Percentiles rank a stretch among this genome's conserved stretches.
Evolutionary conservation across 2,797 vertebrate genomes (phyloP).

Genomic region (Aphelocoma californica): DNA sequence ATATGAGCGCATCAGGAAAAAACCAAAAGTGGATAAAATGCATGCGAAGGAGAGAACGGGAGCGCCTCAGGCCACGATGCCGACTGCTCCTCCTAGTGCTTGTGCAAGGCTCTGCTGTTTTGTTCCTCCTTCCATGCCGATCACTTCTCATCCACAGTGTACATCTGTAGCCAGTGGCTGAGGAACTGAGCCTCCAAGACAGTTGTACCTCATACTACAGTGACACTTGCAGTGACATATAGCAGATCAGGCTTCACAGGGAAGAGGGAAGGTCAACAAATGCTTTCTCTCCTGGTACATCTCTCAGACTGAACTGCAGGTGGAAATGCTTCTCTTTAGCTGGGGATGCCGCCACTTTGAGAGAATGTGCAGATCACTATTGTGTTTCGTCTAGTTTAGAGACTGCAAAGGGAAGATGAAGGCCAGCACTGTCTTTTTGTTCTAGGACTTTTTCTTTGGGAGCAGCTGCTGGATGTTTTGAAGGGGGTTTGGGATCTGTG

Average conservation of each 20-base stretch:
- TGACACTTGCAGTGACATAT: background rate
- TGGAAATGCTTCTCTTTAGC: too few species aligned
- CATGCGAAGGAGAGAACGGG: accelerated
- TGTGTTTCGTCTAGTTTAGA: too few species aligned
- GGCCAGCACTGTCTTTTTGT: background rate
- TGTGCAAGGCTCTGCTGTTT: too few species aligned
- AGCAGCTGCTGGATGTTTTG: background rate
- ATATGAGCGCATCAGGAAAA: accelerated
- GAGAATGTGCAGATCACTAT: too few species aligned
- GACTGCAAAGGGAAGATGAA: background rate
- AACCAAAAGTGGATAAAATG: accelerated
- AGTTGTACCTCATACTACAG: background rate
- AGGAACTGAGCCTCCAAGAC: background rate
- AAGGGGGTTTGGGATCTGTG: background rate
- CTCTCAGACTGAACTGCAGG: too few species aligned
- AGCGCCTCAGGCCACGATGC: background rate
- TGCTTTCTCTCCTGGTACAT: too few species aligned
- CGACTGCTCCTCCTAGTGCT: background rate
- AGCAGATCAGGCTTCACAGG: too few species aligned
- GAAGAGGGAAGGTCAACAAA: too few species aligned
- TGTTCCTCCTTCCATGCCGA: background rate
- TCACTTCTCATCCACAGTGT: background rate
- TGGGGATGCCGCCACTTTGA: too few species aligned
- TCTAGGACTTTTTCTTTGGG: background rate
- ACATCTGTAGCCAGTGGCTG: background rate